Percentiles rank a stretch among this genome's conserved stretches.
Evolutionary conservation across 2,888 invertebrate genomes (phyloP).

Genomic region (Xestoiulus laeticollis): DNA sequence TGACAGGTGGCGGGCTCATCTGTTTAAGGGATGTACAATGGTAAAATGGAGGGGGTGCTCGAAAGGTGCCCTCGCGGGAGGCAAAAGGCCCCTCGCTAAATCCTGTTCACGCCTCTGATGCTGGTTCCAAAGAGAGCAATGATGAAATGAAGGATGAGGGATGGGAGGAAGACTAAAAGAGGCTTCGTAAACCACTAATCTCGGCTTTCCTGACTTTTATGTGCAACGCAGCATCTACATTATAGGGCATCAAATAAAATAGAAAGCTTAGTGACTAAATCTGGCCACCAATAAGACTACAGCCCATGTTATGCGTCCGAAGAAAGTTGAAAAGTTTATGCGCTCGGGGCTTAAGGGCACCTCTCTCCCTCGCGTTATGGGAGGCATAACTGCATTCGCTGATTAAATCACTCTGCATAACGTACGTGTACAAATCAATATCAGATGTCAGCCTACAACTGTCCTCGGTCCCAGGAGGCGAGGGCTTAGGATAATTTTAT

Average conservation of each 20-base stretch:
- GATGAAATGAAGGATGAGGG: background rate
- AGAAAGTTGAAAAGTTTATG: background rate
- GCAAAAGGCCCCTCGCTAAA: background rate
- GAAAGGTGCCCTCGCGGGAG: background rate
- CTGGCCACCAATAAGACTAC: background rate
- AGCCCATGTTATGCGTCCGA: background rate
- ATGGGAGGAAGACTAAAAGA: background rate
- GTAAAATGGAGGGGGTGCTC: background rate
- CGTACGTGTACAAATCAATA: background rate
- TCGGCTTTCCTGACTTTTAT: background rate
- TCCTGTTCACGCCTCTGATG: background rate
- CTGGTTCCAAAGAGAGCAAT: background rate
- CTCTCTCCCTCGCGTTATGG: background rate
- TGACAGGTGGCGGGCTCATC: background rate
- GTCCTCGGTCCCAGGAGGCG: background rate
- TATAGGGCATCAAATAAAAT: background rate
- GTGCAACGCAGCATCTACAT: background rate
- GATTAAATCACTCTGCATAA: background rate
- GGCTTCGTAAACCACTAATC: background rate
- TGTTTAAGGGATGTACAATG: background rate
- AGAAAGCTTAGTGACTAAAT: background rate
- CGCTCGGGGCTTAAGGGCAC: background rate
- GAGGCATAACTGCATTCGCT: background rate
- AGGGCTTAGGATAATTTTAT: background rate
- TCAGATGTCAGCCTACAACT: background rate